A percentile compares a stretch with the other conserved stretches of the same genome.
Conservation (phyloP, 2,888 invertebrate genomes). For the Hanleya hanleyi region DNA sequence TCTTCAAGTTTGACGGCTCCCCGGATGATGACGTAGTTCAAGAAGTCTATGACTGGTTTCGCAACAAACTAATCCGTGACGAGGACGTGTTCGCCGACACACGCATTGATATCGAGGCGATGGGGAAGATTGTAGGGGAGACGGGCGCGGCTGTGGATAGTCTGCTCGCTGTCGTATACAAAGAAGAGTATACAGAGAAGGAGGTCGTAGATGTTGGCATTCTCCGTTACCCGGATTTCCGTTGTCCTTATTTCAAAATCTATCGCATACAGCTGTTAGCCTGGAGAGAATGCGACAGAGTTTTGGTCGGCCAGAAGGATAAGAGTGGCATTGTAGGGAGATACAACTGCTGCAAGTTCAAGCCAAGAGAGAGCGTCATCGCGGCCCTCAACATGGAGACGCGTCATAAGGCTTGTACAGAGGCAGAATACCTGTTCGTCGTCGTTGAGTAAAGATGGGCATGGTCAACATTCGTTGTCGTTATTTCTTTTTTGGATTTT, state of each 20-base stretch:
- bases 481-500: no score
- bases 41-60: constrained; percentile 8
- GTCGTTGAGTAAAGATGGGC: no score
- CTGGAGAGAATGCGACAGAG: background rate
- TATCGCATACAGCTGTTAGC: constrained; percentile 5
- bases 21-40: background rate
- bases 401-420: background rate
- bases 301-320: background rate
- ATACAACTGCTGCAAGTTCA: background rate
- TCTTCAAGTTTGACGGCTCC: background rate
- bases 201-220: constrained; percentile 6
- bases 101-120: constrained; percentile 1
- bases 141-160: background rate
- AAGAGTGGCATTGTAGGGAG: background rate
- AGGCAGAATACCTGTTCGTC: background rate
- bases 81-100: constrained; percentile 3
- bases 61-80: background rate
- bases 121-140: background rate
- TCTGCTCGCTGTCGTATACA: background rate
- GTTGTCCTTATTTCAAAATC: constrained; percentile 6
- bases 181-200: background rate
- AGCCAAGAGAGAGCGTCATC: background rate
- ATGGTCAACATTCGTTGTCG: no score
- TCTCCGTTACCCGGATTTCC: constrained; percentile 6
- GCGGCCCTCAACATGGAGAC: background rate